Evolutionary conservation across 2,113 vertebrate species (phyloP), one percentile per base, ranked within the genome.

Genomic region (Rhabdomys dilectus): DNA sequence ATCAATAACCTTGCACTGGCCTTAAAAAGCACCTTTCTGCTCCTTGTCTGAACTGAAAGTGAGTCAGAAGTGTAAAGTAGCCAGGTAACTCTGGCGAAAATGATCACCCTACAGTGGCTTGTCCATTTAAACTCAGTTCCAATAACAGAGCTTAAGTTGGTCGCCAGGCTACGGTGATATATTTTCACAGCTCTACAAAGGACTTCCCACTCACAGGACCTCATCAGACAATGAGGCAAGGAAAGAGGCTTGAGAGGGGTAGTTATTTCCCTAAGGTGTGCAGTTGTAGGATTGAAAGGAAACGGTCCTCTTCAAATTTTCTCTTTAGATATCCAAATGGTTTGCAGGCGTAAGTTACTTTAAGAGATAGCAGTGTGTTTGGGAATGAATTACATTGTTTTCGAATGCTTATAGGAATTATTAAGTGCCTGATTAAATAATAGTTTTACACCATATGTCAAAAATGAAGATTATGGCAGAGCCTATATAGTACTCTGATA

Each of bases 191-290:
- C 48, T 97, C 60, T 95, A 68, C 34, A 75, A 91, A 77, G 88
- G 12, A 16, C 93, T 42, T 91, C 90, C 87, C 29, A 64, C 66
- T 96, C 42, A 70, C 45, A 22, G 68, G 64, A 56, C 39, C 88
- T 95, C n/a, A 92, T 92, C 91, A 96, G 36, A 92, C 92, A 73
- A 45, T 93, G 78, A 94, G 66, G 64, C 80, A 51, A 94, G 11
- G 36, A 94, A 77, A 80, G 48, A 89, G n/a, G 56, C 42, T 91
- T 89, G 56, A 78, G 66, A 88, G 89, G 64, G 89, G 93, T 66
- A 95, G 58, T 68, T 89, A 62, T 87, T 91, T 96, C 93, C 10
- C 60, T 68, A 93, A 91, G 36, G 87, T 84, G 64, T 34, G 60
- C 5, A 94, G 73, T 92, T 92, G 93, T 56, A 58, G 22, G 24